Conservation (phyloP, 2,113 vertebrate genomes). For the Gambusia affinis region DNA sequence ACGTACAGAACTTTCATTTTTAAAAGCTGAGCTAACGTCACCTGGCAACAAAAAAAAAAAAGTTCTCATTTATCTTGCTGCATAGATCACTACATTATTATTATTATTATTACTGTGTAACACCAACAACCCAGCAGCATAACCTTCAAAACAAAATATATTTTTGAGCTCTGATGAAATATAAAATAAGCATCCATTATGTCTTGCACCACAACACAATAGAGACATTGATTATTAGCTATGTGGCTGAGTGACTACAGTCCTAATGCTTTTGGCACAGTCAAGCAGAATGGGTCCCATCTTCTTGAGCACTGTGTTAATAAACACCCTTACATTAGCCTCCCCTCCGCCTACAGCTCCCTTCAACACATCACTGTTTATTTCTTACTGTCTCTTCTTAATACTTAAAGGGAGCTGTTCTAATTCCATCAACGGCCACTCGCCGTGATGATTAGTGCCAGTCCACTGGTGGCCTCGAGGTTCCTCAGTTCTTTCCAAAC, state of each 20-base stretch:
- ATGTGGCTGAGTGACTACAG: conserved; percentile 55
- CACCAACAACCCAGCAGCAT: no score
- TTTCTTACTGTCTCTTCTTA: conserved; percentile 88
- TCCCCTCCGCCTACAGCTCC: conserved; percentile 52
- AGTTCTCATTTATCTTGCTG: no score
- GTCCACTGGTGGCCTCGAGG: conserved; percentile 67
- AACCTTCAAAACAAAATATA: no score
- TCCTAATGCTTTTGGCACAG: conserved; percentile 61
- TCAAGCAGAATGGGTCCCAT: conserved; percentile 40
- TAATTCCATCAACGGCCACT: conserved; percentile 83
- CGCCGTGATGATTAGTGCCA: conserved; percentile 79
- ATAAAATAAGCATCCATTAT: no score
- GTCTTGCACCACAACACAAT: not conserved
- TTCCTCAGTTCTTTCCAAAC: conserved; percentile 71
- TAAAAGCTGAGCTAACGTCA: no score
- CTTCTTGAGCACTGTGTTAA: conserved; percentile 59
- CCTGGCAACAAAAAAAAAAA: no score
- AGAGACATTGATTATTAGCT: conserved; percentile 57
- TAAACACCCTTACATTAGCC: conserved; percentile 55
- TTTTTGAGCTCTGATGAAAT: no score
- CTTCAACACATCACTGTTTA: conserved; percentile 76
- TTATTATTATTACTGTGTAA: no score
- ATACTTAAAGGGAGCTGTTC: conserved; percentile 84
- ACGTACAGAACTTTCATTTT: no score
- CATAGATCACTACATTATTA: no score